Evolutionary conservation across 2,113 vertebrate species (phyloP), one percentile per base, ranked within the genome.

Genomic region (Oryzias woworae): DNA sequence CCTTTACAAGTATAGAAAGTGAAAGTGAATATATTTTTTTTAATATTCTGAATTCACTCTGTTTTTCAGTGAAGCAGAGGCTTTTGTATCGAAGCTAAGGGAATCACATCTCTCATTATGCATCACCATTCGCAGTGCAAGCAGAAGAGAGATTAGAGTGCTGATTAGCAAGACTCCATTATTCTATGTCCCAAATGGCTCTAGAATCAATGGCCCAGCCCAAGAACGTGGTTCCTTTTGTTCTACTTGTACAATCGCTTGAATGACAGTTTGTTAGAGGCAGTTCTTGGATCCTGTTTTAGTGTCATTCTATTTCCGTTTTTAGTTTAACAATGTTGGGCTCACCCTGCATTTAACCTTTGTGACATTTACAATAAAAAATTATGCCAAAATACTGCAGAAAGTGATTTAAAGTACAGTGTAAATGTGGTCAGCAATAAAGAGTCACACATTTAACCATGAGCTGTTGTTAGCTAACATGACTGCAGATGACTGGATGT

Each of bases 161-260:
- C 71, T 78, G 81, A 85, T 82, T 78, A 85, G 76, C 24, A 10
- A 49, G 69, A 80, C 71, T 74, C 71, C 50, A 80, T 80, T 78
- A 79, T 77, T 80, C 66, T 75, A 48, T 65, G 66, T 75, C 68
- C 71, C 73, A 70, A 75, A 83, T 73, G 75, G 22, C 67, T 85
- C 48, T 56, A 18, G 67, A 81, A 81, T 77, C 82, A 77, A 81
- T 83, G 68, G 60, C 59, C 70, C 71, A 51, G 50, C 45, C 36
- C 44, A 28, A 62, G 50, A 75, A 58, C 46, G 45, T 68, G 65
- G 64, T 66, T 70, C 72, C 51, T 45, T 70, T 69, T 73, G 58
- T 28, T 75, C 68, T 26, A 49, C 31, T 65, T 60, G 14, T 18
- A 45, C 12, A 48, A 51, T 61, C 47, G 62, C 57, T 69, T 42